Evolutionary conservation across 2,888 invertebrate species (phyloP).

Genomic region (Dolomedes plantarius): DNA sequence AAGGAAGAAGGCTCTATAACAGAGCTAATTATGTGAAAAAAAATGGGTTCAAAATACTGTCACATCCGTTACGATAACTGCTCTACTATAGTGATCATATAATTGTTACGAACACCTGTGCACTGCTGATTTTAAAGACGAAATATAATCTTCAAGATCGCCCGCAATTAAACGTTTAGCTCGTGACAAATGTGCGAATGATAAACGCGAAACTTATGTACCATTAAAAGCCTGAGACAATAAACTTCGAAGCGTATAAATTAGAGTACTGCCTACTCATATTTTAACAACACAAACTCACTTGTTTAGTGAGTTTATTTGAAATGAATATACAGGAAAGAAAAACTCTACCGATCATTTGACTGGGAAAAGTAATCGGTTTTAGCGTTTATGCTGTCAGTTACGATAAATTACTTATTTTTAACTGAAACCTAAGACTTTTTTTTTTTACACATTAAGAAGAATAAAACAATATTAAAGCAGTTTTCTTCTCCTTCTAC

Average conservation of each 20-base stretch:
- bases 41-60: not conserved
- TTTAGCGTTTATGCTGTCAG: too few relatives aligned
- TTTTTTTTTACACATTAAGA: too few relatives aligned
- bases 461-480: too few relatives aligned
- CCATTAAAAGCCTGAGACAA: not conserved
- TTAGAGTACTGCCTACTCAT: not conserved
- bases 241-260: not conserved
- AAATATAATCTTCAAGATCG: not conserved
- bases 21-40: not conserved
- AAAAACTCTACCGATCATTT: too few relatives aligned
- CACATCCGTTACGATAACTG: not conserved
- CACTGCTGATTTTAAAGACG: not conserved
- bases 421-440: too few relatives aligned
- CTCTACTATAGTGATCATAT: not conserved
- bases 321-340: too few relatives aligned
- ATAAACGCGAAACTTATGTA: not conserved
- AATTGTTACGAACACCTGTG: not conserved
- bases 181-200: not conserved
- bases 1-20: not conserved
- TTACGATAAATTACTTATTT: too few relatives aligned
- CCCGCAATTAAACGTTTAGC: not conserved
- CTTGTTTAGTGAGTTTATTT: too few relatives aligned
- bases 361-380: too few relatives aligned
- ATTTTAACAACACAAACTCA: too few relatives aligned
- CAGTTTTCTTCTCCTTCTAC: too few relatives aligned